A percentile compares a stretch with the other conserved stretches of the same genome.
Evolutionary conservation across 1,140 invertebrate genomes (phyloP).

Genomic region (Goniozus legneri): DNA sequence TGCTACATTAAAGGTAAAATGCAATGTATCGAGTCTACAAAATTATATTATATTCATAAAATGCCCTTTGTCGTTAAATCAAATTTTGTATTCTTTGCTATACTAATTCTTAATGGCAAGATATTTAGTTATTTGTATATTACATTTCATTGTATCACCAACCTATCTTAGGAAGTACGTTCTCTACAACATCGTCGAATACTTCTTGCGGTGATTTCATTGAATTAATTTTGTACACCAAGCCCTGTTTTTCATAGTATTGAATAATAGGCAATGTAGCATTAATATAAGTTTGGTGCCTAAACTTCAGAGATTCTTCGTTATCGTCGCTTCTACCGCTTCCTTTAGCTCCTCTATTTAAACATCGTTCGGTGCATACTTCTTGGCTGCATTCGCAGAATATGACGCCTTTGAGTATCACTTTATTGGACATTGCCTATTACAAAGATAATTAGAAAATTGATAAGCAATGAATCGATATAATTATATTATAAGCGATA

Average conservation of each 20-base stretch:
- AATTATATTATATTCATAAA: too few relatives aligned
- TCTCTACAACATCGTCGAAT: slow-evolving; percentile 60
- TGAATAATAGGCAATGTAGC: slow-evolving; percentile 94
- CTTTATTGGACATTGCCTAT: slow-evolving; percentile 78
- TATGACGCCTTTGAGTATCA: slow-evolving; percentile 83
- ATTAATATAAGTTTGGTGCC: slow-evolving; percentile 85
- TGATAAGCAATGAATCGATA: neutral
- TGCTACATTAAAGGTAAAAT: too few relatives aligned
- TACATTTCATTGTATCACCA: too few relatives aligned
- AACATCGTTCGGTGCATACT: slow-evolving; percentile 78
- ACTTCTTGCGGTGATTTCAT: slow-evolving; percentile 68
- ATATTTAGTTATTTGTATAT: too few relatives aligned
- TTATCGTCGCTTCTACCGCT: slow-evolving; percentile 96
- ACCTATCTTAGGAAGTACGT: slow-evolving; percentile 48
- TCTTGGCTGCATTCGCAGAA: slow-evolving; percentile 90
- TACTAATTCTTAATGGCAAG: too few relatives aligned
- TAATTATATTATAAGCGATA: neutral
- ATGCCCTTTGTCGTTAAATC: too few relatives aligned
- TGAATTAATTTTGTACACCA: slow-evolving; percentile 80
- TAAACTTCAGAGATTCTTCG: slow-evolving; percentile 81
- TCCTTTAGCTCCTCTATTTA: slow-evolving; percentile 80
- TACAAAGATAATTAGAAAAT: slow-evolving; percentile 16
- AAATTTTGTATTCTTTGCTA: too few relatives aligned
- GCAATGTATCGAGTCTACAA: too few relatives aligned
- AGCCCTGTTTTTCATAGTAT: slow-evolving; percentile 68